Conservation (phyloP, 2,797 vertebrate genomes). For the Melanotaenia parkinsoni region DNA sequence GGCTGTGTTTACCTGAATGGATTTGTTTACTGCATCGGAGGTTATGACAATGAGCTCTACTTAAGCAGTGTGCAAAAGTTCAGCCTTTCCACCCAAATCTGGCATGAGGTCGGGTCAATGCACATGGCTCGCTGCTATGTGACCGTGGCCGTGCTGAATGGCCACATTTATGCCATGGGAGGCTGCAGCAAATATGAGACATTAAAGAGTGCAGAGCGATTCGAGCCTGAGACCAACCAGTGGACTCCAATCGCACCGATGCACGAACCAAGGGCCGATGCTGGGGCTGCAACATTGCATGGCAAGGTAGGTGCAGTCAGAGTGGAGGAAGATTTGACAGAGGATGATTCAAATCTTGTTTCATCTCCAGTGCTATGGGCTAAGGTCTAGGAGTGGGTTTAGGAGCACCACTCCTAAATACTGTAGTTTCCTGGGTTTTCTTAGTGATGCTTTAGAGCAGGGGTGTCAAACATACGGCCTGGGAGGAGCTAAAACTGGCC, state of each 20-base stretch:
- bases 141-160: conserved; percentile 67
- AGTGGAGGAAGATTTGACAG: no score
- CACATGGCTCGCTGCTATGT: conserved; percentile 62
- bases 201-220: conserved; percentile 81
- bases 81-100: conserved; percentile 10
- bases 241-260: conserved; percentile 74
- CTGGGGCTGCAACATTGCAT: conserved; percentile 79
- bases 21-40: conserved; percentile 66
- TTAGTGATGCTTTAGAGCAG: no score
- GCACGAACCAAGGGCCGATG: neutral
- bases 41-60: conserved; percentile 78
- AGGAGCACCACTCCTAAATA: no score
- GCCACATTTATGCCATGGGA: conserved; percentile 37
- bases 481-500: no score
- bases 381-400: no score
- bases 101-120: conserved; percentile 26
- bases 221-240: conserved; percentile 72
- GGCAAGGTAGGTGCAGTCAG: conserved; percentile 81
- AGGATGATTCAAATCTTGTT: no score
- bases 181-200: conserved; percentile 63
- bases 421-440: no score
- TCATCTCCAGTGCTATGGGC: no score
- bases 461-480: no score
- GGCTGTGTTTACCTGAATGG: conserved; percentile 73
- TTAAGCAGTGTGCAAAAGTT: conserved; percentile 62